Conservation (phyloP, 2,888 invertebrate species). For the Hemithea aestivaria region DNA sequence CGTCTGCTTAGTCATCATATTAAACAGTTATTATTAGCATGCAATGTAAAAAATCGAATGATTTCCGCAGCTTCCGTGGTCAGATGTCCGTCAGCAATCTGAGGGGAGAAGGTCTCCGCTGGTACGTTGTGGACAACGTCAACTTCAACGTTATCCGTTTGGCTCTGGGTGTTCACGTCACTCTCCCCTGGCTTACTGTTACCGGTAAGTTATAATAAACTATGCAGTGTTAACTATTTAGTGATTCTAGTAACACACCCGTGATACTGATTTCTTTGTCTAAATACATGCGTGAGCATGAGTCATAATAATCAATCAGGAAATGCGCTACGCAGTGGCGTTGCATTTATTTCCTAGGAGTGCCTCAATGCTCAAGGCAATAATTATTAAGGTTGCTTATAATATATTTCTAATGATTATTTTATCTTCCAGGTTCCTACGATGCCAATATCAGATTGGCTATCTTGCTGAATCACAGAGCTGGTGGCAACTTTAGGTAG, state of each 20-base stretch:
- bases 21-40: too few relatives aligned
- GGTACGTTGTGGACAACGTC: slow-evolving; percentile 46
- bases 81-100: slow-evolving; percentile 31
- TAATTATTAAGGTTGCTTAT: too few relatives aligned
- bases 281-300: too few relatives aligned
- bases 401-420: slow-evolving; percentile 1
- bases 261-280: too few relatives aligned
- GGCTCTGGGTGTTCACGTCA: slow-evolving; percentile 36
- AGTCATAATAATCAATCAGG: too few relatives aligned
- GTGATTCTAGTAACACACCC: too few relatives aligned
- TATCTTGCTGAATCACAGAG: slow-evolving; percentile 35
- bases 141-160: slow-evolving; percentile 42
- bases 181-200: slow-evolving; percentile 41
- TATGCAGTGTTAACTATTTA: too few relatives aligned
- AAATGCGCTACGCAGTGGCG: too few relatives aligned
- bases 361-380: too few relatives aligned
- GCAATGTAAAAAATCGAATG: too few relatives aligned
- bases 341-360: too few relatives aligned
- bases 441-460: slow-evolving; percentile 40
- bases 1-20: too few relatives aligned
- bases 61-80: slow-evolving; percentile 31
- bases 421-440: slow-evolving; percentile 39
- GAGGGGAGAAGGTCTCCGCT: slow-evolving; percentile 41
- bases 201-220: slow-evolving; percentile 45
- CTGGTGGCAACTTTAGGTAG: slow-evolving; percentile 49